Conservation (phyloP, 2,113 vertebrate genomes). For the Apodemus sylvaticus region DNA sequence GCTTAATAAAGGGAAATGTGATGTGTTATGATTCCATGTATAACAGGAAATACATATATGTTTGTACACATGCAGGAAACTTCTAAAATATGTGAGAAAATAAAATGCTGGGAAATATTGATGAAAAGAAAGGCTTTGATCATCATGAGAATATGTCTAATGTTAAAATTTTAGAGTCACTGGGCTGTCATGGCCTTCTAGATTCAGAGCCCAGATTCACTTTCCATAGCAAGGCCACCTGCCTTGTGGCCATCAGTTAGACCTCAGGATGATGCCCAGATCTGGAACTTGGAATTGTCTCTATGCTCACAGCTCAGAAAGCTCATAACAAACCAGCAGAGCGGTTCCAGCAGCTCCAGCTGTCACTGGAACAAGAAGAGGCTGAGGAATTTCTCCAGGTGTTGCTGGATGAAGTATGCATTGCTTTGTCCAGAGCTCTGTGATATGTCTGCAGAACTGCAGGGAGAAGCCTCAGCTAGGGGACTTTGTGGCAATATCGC, state of each 20-base stretch:
- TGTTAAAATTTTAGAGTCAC: background rate
- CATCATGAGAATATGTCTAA: background rate
- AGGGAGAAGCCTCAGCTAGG: background rate
- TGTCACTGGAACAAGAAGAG: slow-evolving; percentile 12
- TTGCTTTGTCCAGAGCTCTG: background rate
- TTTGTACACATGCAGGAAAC: slow-evolving; percentile 7
- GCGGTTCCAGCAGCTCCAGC: background rate
- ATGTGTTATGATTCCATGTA: background rate
- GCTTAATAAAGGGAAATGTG: background rate
- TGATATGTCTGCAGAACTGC: background rate
- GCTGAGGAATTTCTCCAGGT: background rate
- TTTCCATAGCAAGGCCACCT: background rate
- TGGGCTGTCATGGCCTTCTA: background rate
- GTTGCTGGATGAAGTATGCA: background rate
- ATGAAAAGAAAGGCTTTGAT: slow-evolving; percentile 17
- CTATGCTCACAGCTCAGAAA: slow-evolving; percentile 22
- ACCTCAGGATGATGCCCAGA: background rate
- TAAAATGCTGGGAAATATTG: slow-evolving; percentile 30
- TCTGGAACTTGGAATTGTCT: background rate
- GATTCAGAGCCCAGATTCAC: background rate
- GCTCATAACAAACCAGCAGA: background rate
- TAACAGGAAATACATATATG: background rate
- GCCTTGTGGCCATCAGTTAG: background rate
- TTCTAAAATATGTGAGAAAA: slow-evolving; percentile 40
- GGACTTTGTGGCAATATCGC: background rate